Base-by-base conservation (phyloP, 1,140 invertebrate species). In the Helicorthomorpha holstii region DNA sequence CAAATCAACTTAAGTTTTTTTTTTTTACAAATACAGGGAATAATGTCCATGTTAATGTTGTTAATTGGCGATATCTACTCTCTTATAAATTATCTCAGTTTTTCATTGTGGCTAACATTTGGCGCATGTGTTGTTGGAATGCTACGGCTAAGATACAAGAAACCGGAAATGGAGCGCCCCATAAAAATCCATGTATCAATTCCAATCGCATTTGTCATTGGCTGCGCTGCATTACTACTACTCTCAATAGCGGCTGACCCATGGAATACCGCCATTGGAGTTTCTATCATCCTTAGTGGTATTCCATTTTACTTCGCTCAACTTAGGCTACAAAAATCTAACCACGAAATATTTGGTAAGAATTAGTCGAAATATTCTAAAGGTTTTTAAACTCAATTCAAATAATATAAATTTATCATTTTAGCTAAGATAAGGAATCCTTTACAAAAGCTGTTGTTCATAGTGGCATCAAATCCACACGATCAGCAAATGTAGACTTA, bases 51-150 rank as follows among this genome's bases (percentile, higher is more conserved):
- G 3, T 63, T 78, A 2, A 82, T 85, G 80, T 65, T 86, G 55
- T 73, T 77, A 14, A 77, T 76, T 2, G 78, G 76, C 57, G 74
- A 84, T 68, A 77, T 85, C 1, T 79, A 79, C 57, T 66, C 70
- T 19, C 69, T 86, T 23, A 85, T 85, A 56, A 83, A 83, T 63
- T 85, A 85, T 64, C 80, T 82, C 62, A 83, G 82, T 29, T 82
- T 85, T 62, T 78, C 79, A 50, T 64, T 89, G 58, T 81, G 89
- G 79, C 73, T 90, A 2, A 85, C 80, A 3, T 76, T 82, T 1
- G 82, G 79, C 1, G 76, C 75, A 0, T 81, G 80, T 50, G 76
- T 93, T 23, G 75, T 77, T 0, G 83, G 83, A 10, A 77, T 94
- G 63, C 68, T 94, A 43, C 82, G 80, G 68, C 69, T 93, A 45